Evolutionary conservation across 2,888 invertebrate genomes (phyloP).

Genomic region (Phengaris arion): DNA sequence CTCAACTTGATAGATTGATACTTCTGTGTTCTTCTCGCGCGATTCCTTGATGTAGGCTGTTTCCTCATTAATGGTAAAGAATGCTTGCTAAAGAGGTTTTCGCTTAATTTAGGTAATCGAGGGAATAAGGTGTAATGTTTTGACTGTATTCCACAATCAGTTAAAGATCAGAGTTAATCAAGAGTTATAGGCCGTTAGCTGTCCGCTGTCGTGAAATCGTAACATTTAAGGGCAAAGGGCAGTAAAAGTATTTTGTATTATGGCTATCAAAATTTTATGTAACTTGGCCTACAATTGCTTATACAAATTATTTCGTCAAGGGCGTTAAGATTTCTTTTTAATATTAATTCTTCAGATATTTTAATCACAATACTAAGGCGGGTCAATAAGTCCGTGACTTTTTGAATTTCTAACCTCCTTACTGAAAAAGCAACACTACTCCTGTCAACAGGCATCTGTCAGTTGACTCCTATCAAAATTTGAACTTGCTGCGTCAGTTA

Average conservation of each 20-base stretch:
- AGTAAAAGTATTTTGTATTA: slow-evolving; percentile 23
- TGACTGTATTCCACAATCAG: slow-evolving; percentile 6
- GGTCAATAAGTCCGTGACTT: too few species aligned
- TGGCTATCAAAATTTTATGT: slow-evolving; percentile 9
- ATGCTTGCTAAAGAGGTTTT: neutral
- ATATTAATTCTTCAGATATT: too few species aligned
- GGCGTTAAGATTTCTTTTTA: neutral
- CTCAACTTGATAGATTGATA: too few species aligned
- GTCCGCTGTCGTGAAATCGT: neutral
- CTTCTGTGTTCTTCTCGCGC: too few species aligned
- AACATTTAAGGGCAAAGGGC: neutral
- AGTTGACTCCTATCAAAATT: too few species aligned
- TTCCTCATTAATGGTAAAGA: too few species aligned
- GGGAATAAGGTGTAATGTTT: neutral
- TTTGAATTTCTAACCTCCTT: too few species aligned
- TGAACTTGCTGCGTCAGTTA: too few species aligned
- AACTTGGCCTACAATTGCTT: neutral
- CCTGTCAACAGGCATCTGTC: too few species aligned
- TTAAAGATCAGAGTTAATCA: slow-evolving; percentile 15
- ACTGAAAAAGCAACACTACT: too few species aligned
- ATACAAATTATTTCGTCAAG: slow-evolving; percentile 8
- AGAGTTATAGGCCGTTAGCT: slow-evolving; percentile 9
- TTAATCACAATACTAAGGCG: too few species aligned
- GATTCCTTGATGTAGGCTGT: too few species aligned
- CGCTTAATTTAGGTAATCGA: neutral